Evolutionary conservation across 2,797 vertebrate genomes (phyloP), one percentile per base, ranked within the genome.

Genomic region (Yasuhikotakia modesta): DNA sequence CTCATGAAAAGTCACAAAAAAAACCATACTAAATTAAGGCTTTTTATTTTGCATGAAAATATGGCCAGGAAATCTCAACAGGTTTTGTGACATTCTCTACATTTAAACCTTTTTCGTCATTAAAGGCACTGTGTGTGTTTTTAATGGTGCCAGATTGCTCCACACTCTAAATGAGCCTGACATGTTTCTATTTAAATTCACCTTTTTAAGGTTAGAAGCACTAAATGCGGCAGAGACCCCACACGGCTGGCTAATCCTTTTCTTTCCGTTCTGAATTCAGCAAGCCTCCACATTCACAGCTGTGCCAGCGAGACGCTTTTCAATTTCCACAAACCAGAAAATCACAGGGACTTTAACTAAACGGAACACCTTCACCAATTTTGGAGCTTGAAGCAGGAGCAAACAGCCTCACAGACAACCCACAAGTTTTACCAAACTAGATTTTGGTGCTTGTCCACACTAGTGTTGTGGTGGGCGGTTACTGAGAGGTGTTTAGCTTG

Each of bases 201-300:
- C 1, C 32, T 21, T 57, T 63, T 52, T 57, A 11, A 57, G 64
- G 17, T 17, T 16, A 22, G 65, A 30, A 35, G 60, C 71, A 10
- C 11, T 7, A 55, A 76, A 68, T 16, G 43, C 24, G 66, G 13
- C 27, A 3, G 55, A 45, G n/a, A 77, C 2, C 13, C 17, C 74
- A 76, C 75, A 77, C 61, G 14, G n/a, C 21, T 22, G 43, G 55
- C 48, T 77, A 61, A 77, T 70, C 55, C 52, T 52, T 22, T 60
- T 45, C 27, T 69, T 53, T 71, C 67, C 32, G 48, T 55, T 70
- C 50, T 12, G 5, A 71, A 53, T 67, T 55, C 43, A 61, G 19
- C 50, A 70, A 67, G 14, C 67, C 68, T 6, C 32, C 68, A 71
- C 57, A 45, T 78, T 61, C 35, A 30, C 57, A 64, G 46, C 67